Evolutionary conservation across 2,888 invertebrate genomes (phyloP), one percentile per base, ranked within the genome.

Genomic region (Hemicrepidius hirtus): DNA sequence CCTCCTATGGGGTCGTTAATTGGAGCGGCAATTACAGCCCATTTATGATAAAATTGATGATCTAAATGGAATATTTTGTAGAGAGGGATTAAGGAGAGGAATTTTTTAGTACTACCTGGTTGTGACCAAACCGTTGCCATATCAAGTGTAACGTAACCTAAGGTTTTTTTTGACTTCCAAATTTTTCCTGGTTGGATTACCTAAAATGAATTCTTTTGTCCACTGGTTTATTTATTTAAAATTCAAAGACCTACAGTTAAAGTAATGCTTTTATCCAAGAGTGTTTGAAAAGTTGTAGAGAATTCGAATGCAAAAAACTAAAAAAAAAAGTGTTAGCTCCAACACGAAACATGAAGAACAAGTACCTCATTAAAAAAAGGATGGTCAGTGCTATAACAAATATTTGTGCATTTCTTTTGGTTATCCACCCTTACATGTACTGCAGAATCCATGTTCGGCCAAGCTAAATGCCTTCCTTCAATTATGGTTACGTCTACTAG

Each of bases 41-140:
- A 97, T 86, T 96, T 96, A 83, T 95, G 94, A 82, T 92, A 93
- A 81, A 94, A 94, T 83, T 93, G 92, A 81, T 94, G 96, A 86
- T 93, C 95, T 92, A 84, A 40, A 79, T n/a, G n/a, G n/a, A 82
- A 67, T 66, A 74, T 60, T 4, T 24, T 65, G 0, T 41, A 7
- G 7, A 24, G 4, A 67, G 37, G 12, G 6, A 10, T 18, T 16
- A 46, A 10, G 41, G 12, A 40, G 57, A 57, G 32, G 59, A 1
- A 10, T 37, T 20, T 3, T 28, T 20, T 21, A 37, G 10, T 85
- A 92, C 93, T 85, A 92, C 93, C 88, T 80, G 90, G 89, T 81
- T 94, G 93, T 60, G 88, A 88, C 93, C 94, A 94, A 13, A 95
- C 90, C 0, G 91, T 91, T 7, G 91, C 91, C 10, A 94, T 85